Evolutionary conservation across 2,797 vertebrate species (phyloP).

Genomic region (Manis pentadactyla): DNA sequence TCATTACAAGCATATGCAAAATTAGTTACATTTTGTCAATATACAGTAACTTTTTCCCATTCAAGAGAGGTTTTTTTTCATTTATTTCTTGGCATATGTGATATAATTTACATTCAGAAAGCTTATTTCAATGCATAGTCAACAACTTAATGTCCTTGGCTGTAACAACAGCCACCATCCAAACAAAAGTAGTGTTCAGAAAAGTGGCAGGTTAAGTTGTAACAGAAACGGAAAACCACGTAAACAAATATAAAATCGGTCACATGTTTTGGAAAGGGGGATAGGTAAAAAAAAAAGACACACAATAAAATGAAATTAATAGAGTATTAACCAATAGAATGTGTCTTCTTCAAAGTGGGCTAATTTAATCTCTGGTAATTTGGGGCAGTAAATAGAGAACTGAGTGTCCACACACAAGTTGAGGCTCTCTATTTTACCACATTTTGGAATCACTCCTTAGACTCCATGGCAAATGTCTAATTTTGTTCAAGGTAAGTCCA

Average conservation of each 20-base stretch:
- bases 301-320: background rate
- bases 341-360: background rate
- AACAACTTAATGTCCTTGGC: constrained; percentile 52
- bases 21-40: constrained; percentile 84
- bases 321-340: background rate
- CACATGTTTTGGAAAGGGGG: background rate
- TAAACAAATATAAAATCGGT: background rate
- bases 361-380: constrained; percentile 10
- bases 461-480: background rate
- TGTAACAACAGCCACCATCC: constrained; percentile 70
- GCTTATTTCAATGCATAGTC: constrained; percentile 57
- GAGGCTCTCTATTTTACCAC: background rate
- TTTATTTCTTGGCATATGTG: constrained; percentile 72
- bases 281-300: background rate
- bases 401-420: background rate
- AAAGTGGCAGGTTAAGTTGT: constrained; percentile 50
- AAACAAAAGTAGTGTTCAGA: constrained; percentile 62
- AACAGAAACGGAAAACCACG: background rate
- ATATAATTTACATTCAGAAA: constrained; percentile 77
- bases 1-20: constrained; percentile 81
- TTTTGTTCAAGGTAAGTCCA: background rate
- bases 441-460: background rate
- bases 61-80: constrained; percentile 66
- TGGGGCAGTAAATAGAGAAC: background rate
- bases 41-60: constrained; percentile 72